Evolutionary conservation across 2,113 vertebrate genomes (phyloP), one percentile per base, ranked within the genome.

Genomic region (Ceyx margarethae): DNA sequence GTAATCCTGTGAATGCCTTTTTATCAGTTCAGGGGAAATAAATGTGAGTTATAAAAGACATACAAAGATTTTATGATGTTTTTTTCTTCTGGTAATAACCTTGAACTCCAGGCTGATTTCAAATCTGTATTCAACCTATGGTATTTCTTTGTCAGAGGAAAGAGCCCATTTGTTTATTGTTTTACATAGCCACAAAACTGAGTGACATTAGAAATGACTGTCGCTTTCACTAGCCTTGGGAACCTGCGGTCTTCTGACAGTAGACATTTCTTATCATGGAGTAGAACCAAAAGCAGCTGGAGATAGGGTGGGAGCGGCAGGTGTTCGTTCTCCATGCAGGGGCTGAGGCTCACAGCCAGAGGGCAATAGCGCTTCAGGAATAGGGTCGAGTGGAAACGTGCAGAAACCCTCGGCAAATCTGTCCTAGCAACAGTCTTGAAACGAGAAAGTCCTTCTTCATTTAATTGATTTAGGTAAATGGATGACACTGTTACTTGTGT

Each of bases 391-490:
- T 9, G 18, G 72, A 33, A 42, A 2, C 4, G 7, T 9, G 11
- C 65, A 2, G 31, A 4, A 65, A 35, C 77, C 48, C 56, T 42
- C 26, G 10, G 60, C 80, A 43, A 57, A 40, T 17, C 91, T 19
- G 72, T 85, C 83, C 94, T 94, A 93, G 92, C 93, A 96, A 91
- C 87, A 8, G 89, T 89, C 81, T 95, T 6, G 94, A 91, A 95
- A 95, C 78, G 0, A 89, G 75, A 69, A 57, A 56, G 75, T 81
- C 89, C 85, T 87, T 61, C 88, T 93, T 81, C 66, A 5, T 83
- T 91, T 93, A 91, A 95, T 90, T 95, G 93, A 96, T 94, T 89
- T 93, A 89, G 51, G 85, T 91, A 84, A 95, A 96, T 86, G 93
- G 92, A 96, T 96, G 91, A 58, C 58, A 19, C 61, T 16, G 62